A percentile compares a stretch with the other conserved stretches of the same genome.
Conservation (phyloP, 1,140 invertebrate genomes). For the Zaprionus tsacasi region DNA sequence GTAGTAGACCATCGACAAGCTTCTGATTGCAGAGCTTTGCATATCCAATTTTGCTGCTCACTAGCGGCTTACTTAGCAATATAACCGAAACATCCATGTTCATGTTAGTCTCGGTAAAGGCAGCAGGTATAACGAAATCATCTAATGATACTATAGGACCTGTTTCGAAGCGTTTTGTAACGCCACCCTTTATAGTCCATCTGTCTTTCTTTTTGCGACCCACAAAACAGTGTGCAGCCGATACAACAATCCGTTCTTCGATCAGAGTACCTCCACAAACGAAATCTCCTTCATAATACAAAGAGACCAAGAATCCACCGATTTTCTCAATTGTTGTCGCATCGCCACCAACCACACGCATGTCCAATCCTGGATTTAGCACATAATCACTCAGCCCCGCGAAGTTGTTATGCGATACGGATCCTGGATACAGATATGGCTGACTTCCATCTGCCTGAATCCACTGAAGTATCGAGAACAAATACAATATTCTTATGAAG, state of each 20-base stretch:
- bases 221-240: slow-evolving; percentile 64
- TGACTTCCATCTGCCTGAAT: not conserved
- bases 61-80: slow-evolving; percentile 17
- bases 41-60: slow-evolving; percentile 9
- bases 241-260: slow-evolving; percentile 41
- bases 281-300: slow-evolving; percentile 42
- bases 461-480: not conserved
- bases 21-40: slow-evolving; percentile 23
- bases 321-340: slow-evolving; percentile 47
- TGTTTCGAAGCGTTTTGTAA: slow-evolving; percentile 28
- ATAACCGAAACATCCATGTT: slow-evolving; percentile 67
- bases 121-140: slow-evolving; percentile 20
- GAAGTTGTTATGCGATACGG: not conserved
- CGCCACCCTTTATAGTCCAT: slow-evolving; percentile 40
- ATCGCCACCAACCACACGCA: slow-evolving; percentile 61
- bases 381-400: slow-evolving; percentile 26
- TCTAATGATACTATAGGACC: slow-evolving; percentile 6
- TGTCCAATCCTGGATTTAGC: not conserved
- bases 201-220: not conserved
- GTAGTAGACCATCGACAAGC: not conserved
- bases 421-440: not conserved
- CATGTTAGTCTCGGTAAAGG: slow-evolving; percentile 29
- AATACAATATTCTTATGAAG: not conserved
- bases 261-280: slow-evolving; percentile 61
- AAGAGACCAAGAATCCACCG: slow-evolving; percentile 56